These are phyloP conservation scores for Plecturocebus donacophilus DNA, from an alignment of 2,113 vertebrate species.

Conservation along the genomic window DNA sequence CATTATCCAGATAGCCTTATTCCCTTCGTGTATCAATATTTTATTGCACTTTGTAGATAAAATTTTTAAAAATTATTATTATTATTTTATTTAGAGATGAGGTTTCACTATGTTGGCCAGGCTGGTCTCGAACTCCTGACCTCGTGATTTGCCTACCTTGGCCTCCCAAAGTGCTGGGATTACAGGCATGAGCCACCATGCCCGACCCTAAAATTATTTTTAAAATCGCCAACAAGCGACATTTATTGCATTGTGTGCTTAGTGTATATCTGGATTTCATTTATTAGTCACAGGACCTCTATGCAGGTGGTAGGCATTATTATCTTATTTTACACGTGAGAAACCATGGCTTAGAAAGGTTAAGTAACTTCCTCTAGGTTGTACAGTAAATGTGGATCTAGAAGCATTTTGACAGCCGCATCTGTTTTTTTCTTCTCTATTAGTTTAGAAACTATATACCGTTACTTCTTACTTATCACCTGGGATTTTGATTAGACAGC, in stretches of 20 bases:
- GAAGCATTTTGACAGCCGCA: neutral
- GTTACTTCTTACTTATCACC: neutral
- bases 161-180: no score
- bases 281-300: neutral
- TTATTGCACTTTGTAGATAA: neutral
- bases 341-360: neutral
- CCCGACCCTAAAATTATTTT: neutral
- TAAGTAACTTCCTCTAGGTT: neutral
- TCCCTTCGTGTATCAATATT: neutral
- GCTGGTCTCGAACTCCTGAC: no score
- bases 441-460: neutral
- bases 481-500: slow-evolving; percentile 1
- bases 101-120: no score
- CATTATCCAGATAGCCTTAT: neutral
- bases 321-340: neutral
- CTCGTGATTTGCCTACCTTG: no score
- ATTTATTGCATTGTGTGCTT: neutral
- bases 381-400: neutral
- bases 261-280: slow-evolving; percentile 6
- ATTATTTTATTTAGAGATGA: no score
- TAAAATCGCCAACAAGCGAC: neutral
- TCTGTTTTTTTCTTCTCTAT: neutral
- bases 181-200: no score
- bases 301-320: neutral
- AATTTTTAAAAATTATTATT: neutral